Conservation (phyloP, 2,113 vertebrate genomes). For the Callaeas wilsoni region DNA sequence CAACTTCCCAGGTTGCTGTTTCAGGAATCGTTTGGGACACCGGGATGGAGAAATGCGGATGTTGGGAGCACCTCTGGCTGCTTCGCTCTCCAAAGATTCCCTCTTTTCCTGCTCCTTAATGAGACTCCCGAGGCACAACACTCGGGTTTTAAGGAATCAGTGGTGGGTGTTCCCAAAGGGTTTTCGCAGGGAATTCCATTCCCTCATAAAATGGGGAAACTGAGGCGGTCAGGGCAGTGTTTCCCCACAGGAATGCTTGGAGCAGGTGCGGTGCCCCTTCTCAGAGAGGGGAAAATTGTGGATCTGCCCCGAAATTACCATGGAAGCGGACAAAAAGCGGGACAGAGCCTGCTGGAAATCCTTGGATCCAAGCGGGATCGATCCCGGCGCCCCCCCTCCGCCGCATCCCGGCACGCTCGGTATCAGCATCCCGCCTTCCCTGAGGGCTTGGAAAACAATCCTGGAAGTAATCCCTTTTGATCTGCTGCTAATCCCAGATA, state of each 20-base stretch:
- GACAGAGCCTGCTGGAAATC: neutral
- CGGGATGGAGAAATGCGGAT: neutral
- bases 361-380: neutral
- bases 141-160: neutral
- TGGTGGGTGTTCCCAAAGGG: neutral
- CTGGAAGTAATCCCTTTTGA: constrained; percentile 68
- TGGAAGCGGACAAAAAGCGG: fast-evolving
- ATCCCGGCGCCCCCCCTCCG: neutral
- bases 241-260: neutral
- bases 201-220: neutral
- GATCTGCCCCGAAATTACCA: neutral
- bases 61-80: neutral
- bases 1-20: neutral
- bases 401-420: neutral
- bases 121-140: neutral
- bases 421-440: constrained; percentile 48
- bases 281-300: neutral
- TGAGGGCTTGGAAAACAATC: constrained; percentile 65
- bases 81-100: neutral
- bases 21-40: neutral
- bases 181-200: neutral
- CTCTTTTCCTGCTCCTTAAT: neutral
- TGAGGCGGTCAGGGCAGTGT: neutral
- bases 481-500: constrained; percentile 73
- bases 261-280: neutral